A percentile compares a stretch with the other conserved stretches of the same genome.
These are phyloP conservation scores for Taurulus bubalis DNA, from an alignment of 2,113 vertebrate species.

Conservation along the genomic window DNA sequence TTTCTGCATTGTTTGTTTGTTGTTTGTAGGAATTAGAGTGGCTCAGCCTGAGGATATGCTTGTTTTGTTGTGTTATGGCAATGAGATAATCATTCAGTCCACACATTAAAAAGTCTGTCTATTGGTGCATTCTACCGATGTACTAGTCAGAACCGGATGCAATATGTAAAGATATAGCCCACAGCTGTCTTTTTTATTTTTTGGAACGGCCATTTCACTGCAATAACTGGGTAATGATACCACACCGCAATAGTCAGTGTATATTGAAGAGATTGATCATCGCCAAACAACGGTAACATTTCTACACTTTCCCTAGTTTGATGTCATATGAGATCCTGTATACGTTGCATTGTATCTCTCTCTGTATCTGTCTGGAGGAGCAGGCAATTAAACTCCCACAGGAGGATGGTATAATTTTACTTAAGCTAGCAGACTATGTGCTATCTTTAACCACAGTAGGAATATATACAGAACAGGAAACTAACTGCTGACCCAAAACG, in stretches of 20 bases:
- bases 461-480: slow-evolving; percentile 46
- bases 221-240: background rate
- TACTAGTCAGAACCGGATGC: slow-evolving; percentile 66
- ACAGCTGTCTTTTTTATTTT: slow-evolving; percentile 50
- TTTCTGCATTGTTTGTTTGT: background rate
- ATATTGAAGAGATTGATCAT: background rate
- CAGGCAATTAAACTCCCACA: slow-evolving; percentile 11
- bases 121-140: slow-evolving; percentile 28
- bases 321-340: background rate
- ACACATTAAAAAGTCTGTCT: slow-evolving; percentile 19
- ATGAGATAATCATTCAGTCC: slow-evolving; percentile 24
- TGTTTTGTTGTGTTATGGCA: slow-evolving; percentile 15
- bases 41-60: slow-evolving; percentile 9
- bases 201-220: background rate
- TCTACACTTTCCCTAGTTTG: background rate
- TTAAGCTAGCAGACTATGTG: slow-evolving; percentile 31
- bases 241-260: background rate
- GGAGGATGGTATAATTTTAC: slow-evolving; percentile 32
- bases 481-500: slow-evolving; percentile 19
- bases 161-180: background rate
- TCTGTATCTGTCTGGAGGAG: slow-evolving; percentile 10
- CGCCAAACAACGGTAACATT: background rate
- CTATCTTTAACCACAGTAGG: slow-evolving; percentile 29
- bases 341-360: background rate
- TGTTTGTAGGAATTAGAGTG: background rate